These are phyloP conservation scores for Dolichoris vasculosae DNA, from an alignment of 1,140 invertebrate genomes.

Conservation along the genomic window DNA sequence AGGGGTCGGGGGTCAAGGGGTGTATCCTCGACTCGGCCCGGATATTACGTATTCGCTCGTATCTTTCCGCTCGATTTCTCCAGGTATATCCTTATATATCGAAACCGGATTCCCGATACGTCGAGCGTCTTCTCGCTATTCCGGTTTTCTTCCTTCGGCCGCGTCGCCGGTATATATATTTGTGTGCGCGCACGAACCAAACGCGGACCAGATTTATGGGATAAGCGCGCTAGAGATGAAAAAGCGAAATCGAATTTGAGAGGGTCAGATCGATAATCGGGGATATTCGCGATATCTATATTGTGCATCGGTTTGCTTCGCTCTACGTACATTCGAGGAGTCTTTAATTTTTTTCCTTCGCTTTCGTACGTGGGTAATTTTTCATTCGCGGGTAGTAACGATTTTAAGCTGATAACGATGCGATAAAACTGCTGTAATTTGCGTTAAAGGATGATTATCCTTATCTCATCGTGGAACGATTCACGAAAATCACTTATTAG, in stretches of 20 bases:
- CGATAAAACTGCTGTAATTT: no score
- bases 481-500: no score
- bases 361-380: background rate
- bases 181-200: slow-evolving; percentile 13
- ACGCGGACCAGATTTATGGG: slow-evolving; percentile 49
- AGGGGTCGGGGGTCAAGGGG: background rate
- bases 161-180: background rate
- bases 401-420: no score
- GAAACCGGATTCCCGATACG: slow-evolving; percentile 47
- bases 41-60: slow-evolving; percentile 59
- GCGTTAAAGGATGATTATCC: no score
- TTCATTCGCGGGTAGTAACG: no score
- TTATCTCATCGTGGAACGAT: no score
- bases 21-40: slow-evolving; percentile 11
- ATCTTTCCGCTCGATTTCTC: slow-evolving; percentile 57
- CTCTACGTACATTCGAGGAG: background rate
- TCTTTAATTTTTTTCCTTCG: background rate
- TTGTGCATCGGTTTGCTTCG: background rate
- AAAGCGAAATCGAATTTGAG: slow-evolving; percentile 46
- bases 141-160: slow-evolving; percentile 15
- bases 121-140: slow-evolving; percentile 29
- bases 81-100: slow-evolving; percentile 54
- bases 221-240: slow-evolving; percentile 25
- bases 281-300: background rate
- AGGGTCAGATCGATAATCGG: background rate